Conservation (phyloP, 1,140 invertebrate genomes). For the Conus betulinus region DNA sequence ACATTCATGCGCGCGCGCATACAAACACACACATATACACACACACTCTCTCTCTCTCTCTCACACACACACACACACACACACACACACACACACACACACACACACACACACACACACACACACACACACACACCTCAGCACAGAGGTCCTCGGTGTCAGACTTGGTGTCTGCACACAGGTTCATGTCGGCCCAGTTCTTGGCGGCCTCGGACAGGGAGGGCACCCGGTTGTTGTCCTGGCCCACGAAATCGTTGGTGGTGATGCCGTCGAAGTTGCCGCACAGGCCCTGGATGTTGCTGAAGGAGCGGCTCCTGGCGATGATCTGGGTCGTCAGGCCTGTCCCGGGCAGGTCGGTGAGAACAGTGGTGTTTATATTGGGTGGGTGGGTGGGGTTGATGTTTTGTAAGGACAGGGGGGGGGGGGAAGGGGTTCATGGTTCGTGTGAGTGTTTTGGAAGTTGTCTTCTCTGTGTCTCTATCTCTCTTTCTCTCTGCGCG, state of each 20-base stretch:
- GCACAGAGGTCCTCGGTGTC: neutral
- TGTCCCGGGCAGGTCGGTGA: neutral
- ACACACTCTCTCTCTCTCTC: too few relatives aligned
- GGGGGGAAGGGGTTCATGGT: too few relatives aligned
- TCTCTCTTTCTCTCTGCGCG: neutral
- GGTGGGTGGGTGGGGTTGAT: too few relatives aligned
- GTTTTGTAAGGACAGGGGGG: too few relatives aligned
- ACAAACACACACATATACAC: too few relatives aligned
- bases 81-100: too few relatives aligned
- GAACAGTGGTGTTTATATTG: too few relatives aligned
- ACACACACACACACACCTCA: neutral
- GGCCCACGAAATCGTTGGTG: slow-evolving; percentile 10
- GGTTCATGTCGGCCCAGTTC: slow-evolving; percentile 9
- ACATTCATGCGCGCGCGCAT: neutral
- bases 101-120: neutral
- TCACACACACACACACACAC: too few relatives aligned
- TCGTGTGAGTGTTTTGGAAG: too few relatives aligned
- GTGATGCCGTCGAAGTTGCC: slow-evolving; percentile 26
- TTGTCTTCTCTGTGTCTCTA: too few relatives aligned
- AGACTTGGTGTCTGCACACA: neutral
- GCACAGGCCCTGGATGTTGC: neutral
- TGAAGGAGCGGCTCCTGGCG: neutral
- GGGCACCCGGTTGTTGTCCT: neutral
- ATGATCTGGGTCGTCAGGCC: neutral
- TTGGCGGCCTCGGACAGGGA: neutral